Percentiles rank a stretch among this genome's conserved stretches.
phyloP scores from a whole-genome alignment of 1,140 invertebrate species.

The Sinonovacula constricta region DNA sequence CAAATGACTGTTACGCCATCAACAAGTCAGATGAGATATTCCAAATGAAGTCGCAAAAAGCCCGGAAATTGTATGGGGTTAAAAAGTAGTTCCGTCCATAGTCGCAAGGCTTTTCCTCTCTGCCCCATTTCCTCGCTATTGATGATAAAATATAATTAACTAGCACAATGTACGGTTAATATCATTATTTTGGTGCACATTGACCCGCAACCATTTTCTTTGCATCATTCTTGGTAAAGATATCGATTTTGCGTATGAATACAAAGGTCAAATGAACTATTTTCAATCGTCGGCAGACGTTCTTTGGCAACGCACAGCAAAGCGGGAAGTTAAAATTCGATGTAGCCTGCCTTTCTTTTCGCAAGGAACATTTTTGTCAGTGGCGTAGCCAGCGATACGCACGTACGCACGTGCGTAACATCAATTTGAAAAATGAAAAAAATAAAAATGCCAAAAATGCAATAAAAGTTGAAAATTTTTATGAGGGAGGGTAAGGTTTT shows the following conservation, averaged over 20 bases:
- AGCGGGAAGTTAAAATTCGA: constrained; percentile 33
- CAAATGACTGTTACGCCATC: too few relatives aligned
- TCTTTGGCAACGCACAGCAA: constrained; percentile 33
- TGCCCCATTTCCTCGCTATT: not conserved
- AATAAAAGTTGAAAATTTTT: too few relatives aligned
- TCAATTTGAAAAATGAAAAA: too few relatives aligned
- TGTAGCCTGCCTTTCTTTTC: too few relatives aligned
- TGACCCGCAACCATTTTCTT: too few relatives aligned
- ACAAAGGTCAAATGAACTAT: constrained; percentile 39
- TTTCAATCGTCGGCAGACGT: constrained; percentile 41
- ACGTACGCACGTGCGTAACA: too few relatives aligned
- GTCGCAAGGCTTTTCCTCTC: not conserved
- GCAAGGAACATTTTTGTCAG: too few relatives aligned
- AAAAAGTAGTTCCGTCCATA: constrained; percentile 22
- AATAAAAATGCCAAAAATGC: too few relatives aligned
- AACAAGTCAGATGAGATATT: constrained; percentile 14
- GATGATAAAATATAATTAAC: not conserved
- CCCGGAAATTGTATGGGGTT: constrained; percentile 1
- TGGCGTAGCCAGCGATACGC: too few relatives aligned
- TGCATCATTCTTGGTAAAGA: too few relatives aligned
- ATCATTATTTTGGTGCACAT: too few relatives aligned
- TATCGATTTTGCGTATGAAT: not conserved
- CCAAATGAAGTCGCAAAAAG: constrained; percentile 31
- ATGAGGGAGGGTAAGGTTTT: too few relatives aligned
- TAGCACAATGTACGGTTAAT: not conserved